Evolutionary conservation across 2,888 invertebrate genomes (phyloP).

Genomic region (Phaedon cochleariae): DNA sequence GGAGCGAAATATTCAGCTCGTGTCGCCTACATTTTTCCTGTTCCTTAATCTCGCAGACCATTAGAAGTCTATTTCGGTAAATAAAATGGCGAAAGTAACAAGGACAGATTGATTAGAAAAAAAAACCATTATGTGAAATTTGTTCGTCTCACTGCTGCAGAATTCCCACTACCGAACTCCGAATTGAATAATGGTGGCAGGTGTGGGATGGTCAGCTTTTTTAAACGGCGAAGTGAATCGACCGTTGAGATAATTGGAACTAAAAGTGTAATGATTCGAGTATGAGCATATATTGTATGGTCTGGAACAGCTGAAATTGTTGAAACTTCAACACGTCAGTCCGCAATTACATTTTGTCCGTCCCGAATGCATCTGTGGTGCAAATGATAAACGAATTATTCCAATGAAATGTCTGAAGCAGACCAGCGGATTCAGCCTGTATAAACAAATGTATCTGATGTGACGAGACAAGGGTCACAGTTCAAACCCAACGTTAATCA

Average conservation of each 20-base stretch:
- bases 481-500: slow-evolving; percentile 6
- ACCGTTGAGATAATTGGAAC: background rate
- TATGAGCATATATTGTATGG: background rate
- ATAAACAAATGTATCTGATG: slow-evolving; percentile 4
- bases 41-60: slow-evolving; percentile 18
- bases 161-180: background rate
- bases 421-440: background rate
- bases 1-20: slow-evolving; percentile 5
- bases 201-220: background rate
- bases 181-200: background rate
- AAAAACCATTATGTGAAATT: background rate
- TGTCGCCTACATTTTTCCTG: slow-evolving; percentile 14
- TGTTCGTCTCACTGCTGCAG: background rate
- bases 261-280: background rate
- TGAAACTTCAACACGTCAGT: background rate
- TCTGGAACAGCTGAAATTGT: background rate
- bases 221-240: too few relatives aligned
- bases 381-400: background rate
- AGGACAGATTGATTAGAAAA: background rate
- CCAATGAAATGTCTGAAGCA: background rate
- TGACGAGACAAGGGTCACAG: slow-evolving; percentile 4
- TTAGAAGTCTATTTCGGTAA: slow-evolving; percentile 1
- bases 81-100: background rate
- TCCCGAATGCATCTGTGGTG: background rate
- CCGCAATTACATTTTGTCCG: background rate